These are phyloP conservation scores for Geotrypetes seraphini DNA, from an alignment of 2,797 vertebrate genomes.

Conservation along the genomic window DNA sequence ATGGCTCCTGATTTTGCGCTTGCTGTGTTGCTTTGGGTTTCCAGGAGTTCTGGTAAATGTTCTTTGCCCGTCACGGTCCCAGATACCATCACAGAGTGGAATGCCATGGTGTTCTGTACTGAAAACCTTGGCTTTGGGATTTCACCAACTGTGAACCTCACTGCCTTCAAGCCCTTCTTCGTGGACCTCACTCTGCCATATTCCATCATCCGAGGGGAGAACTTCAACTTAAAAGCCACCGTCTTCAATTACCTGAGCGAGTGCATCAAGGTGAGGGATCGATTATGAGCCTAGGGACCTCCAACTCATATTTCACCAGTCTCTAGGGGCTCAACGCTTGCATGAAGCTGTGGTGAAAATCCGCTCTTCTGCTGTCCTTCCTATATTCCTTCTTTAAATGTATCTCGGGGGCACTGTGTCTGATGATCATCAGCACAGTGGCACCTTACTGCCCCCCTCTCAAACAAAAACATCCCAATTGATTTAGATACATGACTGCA, in stretches of 20 bases:
- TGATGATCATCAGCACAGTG: too few species aligned
- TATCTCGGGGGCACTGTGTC: too few species aligned
- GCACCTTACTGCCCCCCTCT: too few species aligned
- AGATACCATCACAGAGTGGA: constrained; percentile 67
- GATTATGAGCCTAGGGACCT: not conserved
- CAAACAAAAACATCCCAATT: too few species aligned
- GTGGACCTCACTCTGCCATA: constrained; percentile 61
- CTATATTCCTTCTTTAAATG: too few species aligned
- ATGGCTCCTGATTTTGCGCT: not conserved
- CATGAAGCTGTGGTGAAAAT: not conserved
- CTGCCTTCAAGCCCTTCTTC: constrained; percentile 66
- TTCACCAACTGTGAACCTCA: constrained; percentile 40
- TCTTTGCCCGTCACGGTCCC: constrained; percentile 44
- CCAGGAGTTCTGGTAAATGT: constrained; percentile 18
- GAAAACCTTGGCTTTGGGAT: constrained; percentile 52
- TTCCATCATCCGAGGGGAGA: constrained; percentile 64
- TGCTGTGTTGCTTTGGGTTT: not conserved
- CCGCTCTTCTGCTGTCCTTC: not conserved
- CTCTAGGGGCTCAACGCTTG: not conserved
- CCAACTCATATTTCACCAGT: not conserved
- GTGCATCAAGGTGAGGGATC: constrained; percentile 55
- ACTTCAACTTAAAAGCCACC: constrained; percentile 55
- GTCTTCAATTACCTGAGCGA: constrained; percentile 51
- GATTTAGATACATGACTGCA: too few species aligned
- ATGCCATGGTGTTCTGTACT: constrained; percentile 66